Base-by-base conservation (phyloP, 2,797 vertebrate genomes). In the Ptychadena robeensis region DNA sequence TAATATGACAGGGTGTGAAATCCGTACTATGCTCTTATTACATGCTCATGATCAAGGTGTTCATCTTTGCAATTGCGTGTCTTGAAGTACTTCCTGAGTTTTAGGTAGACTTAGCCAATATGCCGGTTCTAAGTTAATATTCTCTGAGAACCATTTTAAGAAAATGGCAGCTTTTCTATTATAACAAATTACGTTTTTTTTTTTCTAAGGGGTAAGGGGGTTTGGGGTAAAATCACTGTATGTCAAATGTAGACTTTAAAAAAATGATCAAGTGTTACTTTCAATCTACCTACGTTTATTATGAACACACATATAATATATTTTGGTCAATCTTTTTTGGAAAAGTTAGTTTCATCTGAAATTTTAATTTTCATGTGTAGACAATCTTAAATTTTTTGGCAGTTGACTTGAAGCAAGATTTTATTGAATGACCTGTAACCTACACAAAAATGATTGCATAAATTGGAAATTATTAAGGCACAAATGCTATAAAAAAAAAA, bases 271-370 rank as follows among this genome's bases (percentile, higher is more conserved):
- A 44, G 44, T 22, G 44, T 7, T 73, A 59, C n/a, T 59, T 8
- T 25, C 18, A 9, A n/a, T 31, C 59, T 65, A 53, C 37, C 66
- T 44, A 59, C 27, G 37, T 80, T 64, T 72, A 63, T 64, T 32
- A 59, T 63, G 30, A 72, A 38, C 64, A 71, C 48, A 73, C 65
- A 73, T n/a, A n/a, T n/a, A n/a, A n/a, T n/a, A 44, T 65, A 37
- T 40, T 34, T 25, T 73, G 38, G 30, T 32, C 38, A 27, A 73
- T 2, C 5, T n/a, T 27, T 73, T 22, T 30, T 73, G 70, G 37
- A 70, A 81, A 81, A 67, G 44, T 73, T 34, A 65, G 70, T 66
- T 80, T 80, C 14, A 81, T 61, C 30, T 68, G 67, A 44, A 75
- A 76, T 40, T 63, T n/a, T 37, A 61, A 75, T 76, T 68, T 28